Base-by-base conservation (phyloP, 2,113 vertebrate genomes). In the Pholis gunnellus region DNA sequence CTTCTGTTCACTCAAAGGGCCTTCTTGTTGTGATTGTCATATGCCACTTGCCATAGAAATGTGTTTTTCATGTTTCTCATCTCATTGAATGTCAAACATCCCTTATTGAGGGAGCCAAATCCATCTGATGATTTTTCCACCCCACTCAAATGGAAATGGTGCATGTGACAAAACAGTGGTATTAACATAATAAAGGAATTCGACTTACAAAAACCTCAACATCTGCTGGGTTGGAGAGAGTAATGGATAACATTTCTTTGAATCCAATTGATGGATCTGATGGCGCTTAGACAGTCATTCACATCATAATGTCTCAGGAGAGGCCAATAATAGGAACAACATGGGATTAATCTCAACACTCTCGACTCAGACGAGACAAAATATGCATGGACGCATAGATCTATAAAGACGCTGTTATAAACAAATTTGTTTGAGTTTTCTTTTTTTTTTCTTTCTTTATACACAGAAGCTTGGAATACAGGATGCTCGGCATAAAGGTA, bases 121-220 rank as follows among this genome's bases (percentile, higher is more conserved):
- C 92, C 93, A 94, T 93, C 91, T 90, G 93, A 94, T 92, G 92
- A 92, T 93, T 93, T 93, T 92, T 91, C 87, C 86, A 89, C 89
- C 88, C 89, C 76, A 89, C 92, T 93, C 91, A 92, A 90, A 94
- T 93, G 94, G 91, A 94, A 94, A 94, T 92, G 88, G 81, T 84
- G 92, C 87, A 81, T 89, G 85, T 89, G 88, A 92, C 93, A 94
- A 93, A 93, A 93, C 88, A 92, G 90, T 81, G 88, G 52, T 87
- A 94, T 94, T 94, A 94, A 90, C 94, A 94, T 94, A 92, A 94
- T 94, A 94, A 94, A 94, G 92, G 92, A 91, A 93, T 94, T 91
- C 85, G 63, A 89, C 92, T 93, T 92, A 93, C 91, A 93, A 94
- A 94, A 93, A 93, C 84, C 90, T 89, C 88, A 94, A 94, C 93